Evolutionary conservation across 2,888 invertebrate species (phyloP), one percentile per base, ranked within the genome.

Genomic region (Trichopria drosophilae): DNA sequence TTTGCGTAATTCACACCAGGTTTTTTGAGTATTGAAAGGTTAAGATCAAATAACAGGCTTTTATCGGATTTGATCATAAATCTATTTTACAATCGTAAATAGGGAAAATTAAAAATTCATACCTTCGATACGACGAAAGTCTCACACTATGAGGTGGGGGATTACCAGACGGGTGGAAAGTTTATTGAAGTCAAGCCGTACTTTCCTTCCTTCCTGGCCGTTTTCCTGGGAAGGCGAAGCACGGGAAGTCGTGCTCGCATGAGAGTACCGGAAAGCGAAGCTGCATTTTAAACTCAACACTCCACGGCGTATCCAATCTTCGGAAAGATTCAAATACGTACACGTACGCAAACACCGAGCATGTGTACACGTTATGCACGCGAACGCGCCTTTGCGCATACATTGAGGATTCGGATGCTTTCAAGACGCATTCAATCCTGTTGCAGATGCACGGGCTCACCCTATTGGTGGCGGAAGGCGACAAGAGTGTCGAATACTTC

Each of bases 231-330:
- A 13, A 13, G 20, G 18, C 15, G 34, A 15, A 9, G 12, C 28
- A 41, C 28, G 36, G 44, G 24, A 34, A 28, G 28, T 18, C 35
- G 45, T 28, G 18, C 24, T 40, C 16, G 4, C 9, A 9, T 16
- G 12, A 42, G 23, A 20, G 15, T 10, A n/a, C n/a, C 7, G 22
- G 19, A 47, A 39, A 40, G 44, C 20, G 35, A 48, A 40, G 51
- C 59, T 58, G 57, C 63, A 60, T 55, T 65, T 62, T 58, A 61
- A 54, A 57, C 60, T 58, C 49, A 40, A 48, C 56, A 59, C 61
- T 58, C 54, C 49, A 58, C 54, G 55, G 59, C 55, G 60, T 53
- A 60, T 65, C 58, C 62, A 64, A 66, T 65, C 59, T 65, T 63
- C 55, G 60, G 45, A 53, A 58, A 60, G 62, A 64, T 63, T 62